Percentiles rank a stretch among this genome's conserved stretches.
These are phyloP conservation scores for Chaenodraco wilsoni DNA, from an alignment of 2,797 vertebrate species.

Conservation along the genomic window DNA sequence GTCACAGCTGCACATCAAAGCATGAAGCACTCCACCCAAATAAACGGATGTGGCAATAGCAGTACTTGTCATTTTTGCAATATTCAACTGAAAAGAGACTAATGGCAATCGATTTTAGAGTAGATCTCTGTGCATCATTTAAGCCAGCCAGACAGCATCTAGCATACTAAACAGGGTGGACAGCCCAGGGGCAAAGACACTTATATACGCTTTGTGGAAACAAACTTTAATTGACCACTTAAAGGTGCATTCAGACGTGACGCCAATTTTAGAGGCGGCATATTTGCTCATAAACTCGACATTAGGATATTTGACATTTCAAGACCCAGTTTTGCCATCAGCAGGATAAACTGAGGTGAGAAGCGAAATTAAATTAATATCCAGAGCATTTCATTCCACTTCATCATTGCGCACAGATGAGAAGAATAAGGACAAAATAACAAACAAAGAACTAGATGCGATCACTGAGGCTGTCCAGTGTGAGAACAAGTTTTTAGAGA, in stretches of 20 bases:
- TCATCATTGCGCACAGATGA: background rate
- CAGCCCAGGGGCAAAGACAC: slow-evolving; percentile 4
- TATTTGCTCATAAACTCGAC: background rate
- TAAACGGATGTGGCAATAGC: slow-evolving; percentile 26
- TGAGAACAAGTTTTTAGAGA: no score
- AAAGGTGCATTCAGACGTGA: slow-evolving; percentile 2
- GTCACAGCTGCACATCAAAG: slow-evolving; percentile 41
- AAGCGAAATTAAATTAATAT: background rate
- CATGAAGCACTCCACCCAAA: slow-evolving; percentile 40
- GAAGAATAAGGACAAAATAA: background rate
- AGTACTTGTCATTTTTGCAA: slow-evolving; percentile 31
- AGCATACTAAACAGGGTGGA: slow-evolving; percentile 52
- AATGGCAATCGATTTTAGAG: slow-evolving; percentile 55
- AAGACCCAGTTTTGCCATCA: background rate
- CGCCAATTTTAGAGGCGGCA: background rate
- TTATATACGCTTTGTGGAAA: background rate
- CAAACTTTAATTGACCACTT: slow-evolving; percentile 14
- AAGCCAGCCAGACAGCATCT: slow-evolving; percentile 28
- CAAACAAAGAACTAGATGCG: background rate
- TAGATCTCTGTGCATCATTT: slow-evolving; percentile 43
- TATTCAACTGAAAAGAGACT: slow-evolving; percentile 45
- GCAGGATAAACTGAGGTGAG: background rate
- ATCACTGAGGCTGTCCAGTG: background rate
- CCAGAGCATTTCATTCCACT: background rate
- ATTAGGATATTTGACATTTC: background rate